Evolutionary conservation across 2,797 vertebrate genomes (phyloP).

Genomic region (Notoglanidium macrostoma): DNA sequence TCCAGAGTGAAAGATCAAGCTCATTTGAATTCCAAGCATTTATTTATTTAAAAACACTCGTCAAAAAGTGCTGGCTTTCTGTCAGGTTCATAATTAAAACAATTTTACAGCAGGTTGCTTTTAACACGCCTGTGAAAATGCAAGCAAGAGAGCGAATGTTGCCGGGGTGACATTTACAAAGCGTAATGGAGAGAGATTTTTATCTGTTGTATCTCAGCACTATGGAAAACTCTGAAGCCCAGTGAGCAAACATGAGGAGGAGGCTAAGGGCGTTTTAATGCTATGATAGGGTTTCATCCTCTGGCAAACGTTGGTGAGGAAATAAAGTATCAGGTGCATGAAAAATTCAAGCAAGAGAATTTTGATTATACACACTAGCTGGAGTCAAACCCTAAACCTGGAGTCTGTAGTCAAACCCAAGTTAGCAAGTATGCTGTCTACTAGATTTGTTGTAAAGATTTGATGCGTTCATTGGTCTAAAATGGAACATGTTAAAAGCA

Average conservation of each 20-base stretch:
- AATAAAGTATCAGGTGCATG: slow-evolving; percentile 16
- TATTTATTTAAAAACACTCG: slow-evolving; percentile 59
- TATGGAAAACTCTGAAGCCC: slow-evolving; percentile 49
- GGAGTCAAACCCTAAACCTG: background rate
- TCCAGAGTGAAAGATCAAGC: slow-evolving; percentile 53
- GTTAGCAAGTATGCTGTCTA: no score
- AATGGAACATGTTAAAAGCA: background rate
- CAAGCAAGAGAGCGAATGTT: slow-evolving; percentile 27
- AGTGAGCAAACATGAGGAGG: slow-evolving; percentile 15
- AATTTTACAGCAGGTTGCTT: slow-evolving; percentile 59
- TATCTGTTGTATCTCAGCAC: slow-evolving; percentile 54
- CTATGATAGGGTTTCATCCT: background rate
- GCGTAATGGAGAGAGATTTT: slow-evolving; percentile 48
- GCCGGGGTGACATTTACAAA: slow-evolving; percentile 52
- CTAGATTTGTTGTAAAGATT: background rate
- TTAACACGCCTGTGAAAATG: slow-evolving; percentile 59
- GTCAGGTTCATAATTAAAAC: slow-evolving; percentile 64
- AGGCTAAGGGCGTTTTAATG: background rate
- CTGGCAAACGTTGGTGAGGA: background rate
- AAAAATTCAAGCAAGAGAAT: background rate
- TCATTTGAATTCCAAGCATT: slow-evolving; percentile 50
- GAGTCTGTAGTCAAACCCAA: background rate
- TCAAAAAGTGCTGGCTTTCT: slow-evolving; percentile 51
- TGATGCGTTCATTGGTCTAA: background rate
- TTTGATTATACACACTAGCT: slow-evolving; percentile 1